Evolutionary conservation across 2,888 invertebrate genomes (phyloP), one percentile per base, ranked within the genome.

Genomic region (Drosophila setosimentum): DNA sequence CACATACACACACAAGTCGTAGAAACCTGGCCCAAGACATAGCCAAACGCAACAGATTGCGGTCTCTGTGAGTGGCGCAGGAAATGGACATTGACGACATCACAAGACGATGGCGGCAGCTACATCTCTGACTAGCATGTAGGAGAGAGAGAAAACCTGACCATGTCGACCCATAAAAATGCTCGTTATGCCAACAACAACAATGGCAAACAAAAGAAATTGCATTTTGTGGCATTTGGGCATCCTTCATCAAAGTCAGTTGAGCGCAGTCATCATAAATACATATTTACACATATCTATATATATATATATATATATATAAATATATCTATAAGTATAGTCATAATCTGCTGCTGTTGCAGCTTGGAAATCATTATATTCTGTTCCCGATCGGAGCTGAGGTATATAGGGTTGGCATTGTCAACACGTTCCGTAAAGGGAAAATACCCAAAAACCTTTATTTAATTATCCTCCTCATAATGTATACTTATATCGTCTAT

Each of bases 41-140:
- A 71, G 80, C 80, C 76, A 80, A 85, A 85, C 83, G 68, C 76
- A 80, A 68, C 79, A 80, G 80, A 80, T 82, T 77, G 78, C 72
- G 73, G 83, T 81, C 83, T 76, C 68, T 78, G 72, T 68, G 76
- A 83, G 80, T 73, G 76, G 83, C 66, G 67, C 69, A 80, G 83
- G 80, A 82, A 80, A 80, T 83, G 69, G 80, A 83, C 83, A 80
- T 82, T 82, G 80, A 82, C 83, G 78, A 83, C 83, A 83, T 78
- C 80, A 58, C 63, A 80, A 68, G 70, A 69, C 79, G 68, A 53
- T 69, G 68, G 30, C 78, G 21, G 32, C 77, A 64, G 49, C 73
- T 42, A 68, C 68, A 67, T 78, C 73, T 68, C 54, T 54, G 67
- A 77, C 65, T 78, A 82, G 66, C 79, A 80, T 80, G 82, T 80